These are phyloP conservation scores for Tokudaia muenninki DNA, from an alignment of 2,797 vertebrate genomes.

Conservation along the genomic window DNA sequence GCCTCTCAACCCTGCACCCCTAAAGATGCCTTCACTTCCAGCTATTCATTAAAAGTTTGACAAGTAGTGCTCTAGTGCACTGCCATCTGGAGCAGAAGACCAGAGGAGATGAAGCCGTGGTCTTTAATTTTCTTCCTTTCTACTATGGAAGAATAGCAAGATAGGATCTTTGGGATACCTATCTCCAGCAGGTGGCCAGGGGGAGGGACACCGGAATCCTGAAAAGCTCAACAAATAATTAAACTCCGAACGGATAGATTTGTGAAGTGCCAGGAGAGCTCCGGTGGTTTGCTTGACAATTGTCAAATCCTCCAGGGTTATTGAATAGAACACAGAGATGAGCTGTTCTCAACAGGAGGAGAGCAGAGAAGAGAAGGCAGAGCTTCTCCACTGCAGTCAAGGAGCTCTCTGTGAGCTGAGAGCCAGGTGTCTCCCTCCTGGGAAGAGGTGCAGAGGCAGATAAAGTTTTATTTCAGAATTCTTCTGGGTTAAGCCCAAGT, in stretches of 20 bases:
- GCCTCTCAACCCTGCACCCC: neutral
- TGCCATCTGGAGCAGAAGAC: neutral
- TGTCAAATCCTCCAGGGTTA: neutral
- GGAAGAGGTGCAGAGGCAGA: constrained; percentile 11
- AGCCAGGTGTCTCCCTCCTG: neutral
- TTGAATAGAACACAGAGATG: neutral
- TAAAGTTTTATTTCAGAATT: neutral
- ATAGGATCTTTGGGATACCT: neutral
- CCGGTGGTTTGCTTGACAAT: neutral
- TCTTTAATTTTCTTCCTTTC: neutral
- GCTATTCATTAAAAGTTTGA: neutral
- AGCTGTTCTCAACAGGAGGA: constrained; percentile 7
- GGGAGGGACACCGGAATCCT: neutral
- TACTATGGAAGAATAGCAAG: neutral
- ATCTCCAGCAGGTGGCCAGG: neutral
- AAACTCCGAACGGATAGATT: constrained; percentile 15
- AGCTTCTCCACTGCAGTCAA: neutral
- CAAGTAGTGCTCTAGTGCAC: neutral
- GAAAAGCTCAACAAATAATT: neutral
- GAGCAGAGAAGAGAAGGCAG: constrained; percentile 13
- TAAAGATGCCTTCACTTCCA: neutral
- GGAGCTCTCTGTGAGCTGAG: neutral
- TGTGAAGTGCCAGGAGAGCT: neutral
- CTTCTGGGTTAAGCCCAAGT: neutral
- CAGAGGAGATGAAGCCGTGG: neutral